phyloP scores from a whole-genome alignment of 2,113 vertebrate genomes.

The Accipiter cooperii region DNA sequence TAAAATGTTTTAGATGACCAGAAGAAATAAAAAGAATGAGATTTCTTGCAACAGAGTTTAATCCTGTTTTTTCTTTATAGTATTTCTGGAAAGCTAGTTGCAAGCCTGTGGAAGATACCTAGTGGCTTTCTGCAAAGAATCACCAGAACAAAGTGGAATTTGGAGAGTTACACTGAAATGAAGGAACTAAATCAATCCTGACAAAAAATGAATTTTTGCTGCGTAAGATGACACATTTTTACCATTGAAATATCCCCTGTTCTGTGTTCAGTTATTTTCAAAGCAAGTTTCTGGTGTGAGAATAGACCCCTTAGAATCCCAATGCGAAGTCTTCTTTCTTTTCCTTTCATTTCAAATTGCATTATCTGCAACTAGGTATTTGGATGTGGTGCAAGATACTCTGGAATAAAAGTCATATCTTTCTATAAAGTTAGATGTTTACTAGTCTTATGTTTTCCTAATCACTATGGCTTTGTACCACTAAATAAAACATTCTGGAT shows the following conservation, averaged over 20 bases:
- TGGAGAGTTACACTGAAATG: neutral
- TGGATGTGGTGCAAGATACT: neutral
- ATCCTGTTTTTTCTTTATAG: neutral
- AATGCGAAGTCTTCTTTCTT: neutral
- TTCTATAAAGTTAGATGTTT: neutral
- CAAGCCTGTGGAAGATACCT: neutral
- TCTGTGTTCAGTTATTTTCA: neutral
- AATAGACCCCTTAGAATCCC: neutral
- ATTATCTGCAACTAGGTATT: neutral
- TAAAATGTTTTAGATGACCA: neutral
- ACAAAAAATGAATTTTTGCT: neutral
- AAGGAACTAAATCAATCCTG: neutral
- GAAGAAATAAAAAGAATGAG: neutral
- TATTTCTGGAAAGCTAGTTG: neutral
- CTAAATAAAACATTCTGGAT: neutral
- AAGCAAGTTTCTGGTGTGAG: neutral
- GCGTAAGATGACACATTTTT: neutral
- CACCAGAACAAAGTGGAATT: neutral
- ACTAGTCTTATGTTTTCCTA: neutral
- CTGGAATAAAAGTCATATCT: neutral
- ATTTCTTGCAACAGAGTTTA: neutral
- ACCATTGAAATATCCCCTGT: neutral
- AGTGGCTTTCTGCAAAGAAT: neutral
- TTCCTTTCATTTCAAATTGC: neutral
- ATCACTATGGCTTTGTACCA: neutral